Percentiles rank a stretch among this genome's conserved stretches.
These are phyloP conservation scores for Hippocampus abdominalis DNA, from an alignment of 2,113 vertebrate genomes.

Conservation along the genomic window DNA sequence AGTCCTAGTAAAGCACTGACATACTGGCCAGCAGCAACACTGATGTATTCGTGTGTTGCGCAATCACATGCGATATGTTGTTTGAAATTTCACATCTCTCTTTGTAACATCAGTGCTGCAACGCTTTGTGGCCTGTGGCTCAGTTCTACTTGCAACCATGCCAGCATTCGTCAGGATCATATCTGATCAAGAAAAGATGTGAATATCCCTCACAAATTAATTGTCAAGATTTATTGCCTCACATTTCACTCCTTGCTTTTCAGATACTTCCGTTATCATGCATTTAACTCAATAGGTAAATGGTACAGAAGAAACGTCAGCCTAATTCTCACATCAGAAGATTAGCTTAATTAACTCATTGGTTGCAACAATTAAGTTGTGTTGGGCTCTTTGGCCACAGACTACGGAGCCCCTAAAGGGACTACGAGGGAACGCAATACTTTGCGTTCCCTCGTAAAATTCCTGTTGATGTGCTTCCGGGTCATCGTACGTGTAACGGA, in stretches of 20 bases:
- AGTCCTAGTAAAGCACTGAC: constrained; percentile 14
- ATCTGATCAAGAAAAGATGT: constrained; percentile 38
- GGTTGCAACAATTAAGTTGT: background rate
- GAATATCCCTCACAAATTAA: constrained; percentile 44
- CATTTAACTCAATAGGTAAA: constrained; percentile 7
- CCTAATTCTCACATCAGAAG: background rate
- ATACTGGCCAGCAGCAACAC: constrained; percentile 25
- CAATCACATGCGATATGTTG: constrained; percentile 40
- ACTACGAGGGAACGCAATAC: no score
- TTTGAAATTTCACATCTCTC: constrained; percentile 56
- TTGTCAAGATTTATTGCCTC: constrained; percentile 33
- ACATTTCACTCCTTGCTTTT: constrained; percentile 20
- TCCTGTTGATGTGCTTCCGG: no score
- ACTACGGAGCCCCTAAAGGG: no score
- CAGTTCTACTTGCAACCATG: constrained; percentile 32
- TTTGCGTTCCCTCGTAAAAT: no score
- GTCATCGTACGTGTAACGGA: no score
- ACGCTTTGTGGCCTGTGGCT: constrained; percentile 31
- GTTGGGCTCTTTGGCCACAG: background rate
- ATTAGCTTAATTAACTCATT: background rate
- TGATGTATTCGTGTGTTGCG: constrained; percentile 47
- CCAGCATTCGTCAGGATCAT: constrained; percentile 48
- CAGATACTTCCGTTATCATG: constrained; percentile 4
- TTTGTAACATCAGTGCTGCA: constrained; percentile 39
- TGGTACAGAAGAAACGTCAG: background rate